These are phyloP conservation scores for Drosophila testacea DNA, from an alignment of 2,888 invertebrate genomes.

Conservation along the genomic window DNA sequence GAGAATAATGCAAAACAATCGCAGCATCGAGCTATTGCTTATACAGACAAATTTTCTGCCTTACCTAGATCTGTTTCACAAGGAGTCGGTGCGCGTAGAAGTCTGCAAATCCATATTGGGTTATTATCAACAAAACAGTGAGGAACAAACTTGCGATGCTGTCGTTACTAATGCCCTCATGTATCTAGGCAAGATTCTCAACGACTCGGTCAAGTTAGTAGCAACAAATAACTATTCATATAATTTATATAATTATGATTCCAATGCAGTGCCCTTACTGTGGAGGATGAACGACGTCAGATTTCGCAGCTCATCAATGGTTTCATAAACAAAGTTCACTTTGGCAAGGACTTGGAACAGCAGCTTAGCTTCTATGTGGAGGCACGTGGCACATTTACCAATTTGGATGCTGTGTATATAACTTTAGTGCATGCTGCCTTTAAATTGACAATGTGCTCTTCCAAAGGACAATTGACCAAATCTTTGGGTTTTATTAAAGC, in stretches of 20 bases:
- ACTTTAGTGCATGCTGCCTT: constrained; percentile 96
- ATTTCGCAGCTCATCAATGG: constrained; percentile 93
- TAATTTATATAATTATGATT: not conserved
- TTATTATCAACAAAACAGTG: constrained; percentile 87
- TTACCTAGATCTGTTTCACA: constrained; percentile 94
- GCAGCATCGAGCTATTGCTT: constrained; percentile 92
- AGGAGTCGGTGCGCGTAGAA: constrained; percentile 92
- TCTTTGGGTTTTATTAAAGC: constrained; percentile 95
- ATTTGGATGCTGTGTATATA: constrained; percentile 94
- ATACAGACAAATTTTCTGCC: constrained; percentile 96
- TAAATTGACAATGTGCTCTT: constrained; percentile 89
- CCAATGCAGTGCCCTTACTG: constrained; percentile 91
- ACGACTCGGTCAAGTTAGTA: constrained; percentile 96
- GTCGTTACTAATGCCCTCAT: constrained; percentile 95
- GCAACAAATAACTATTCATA: not conserved
- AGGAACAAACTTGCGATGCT: constrained; percentile 88
- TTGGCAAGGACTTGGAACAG: constrained; percentile 94
- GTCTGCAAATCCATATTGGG: constrained; percentile 93
- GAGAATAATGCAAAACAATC: constrained; percentile 90
- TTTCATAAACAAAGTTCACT: constrained; percentile 92
- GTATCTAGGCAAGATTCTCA: constrained; percentile 94
- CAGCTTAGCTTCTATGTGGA: constrained; percentile 97
- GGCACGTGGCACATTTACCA: constrained; percentile 94
- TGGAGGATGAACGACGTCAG: constrained; percentile 95
- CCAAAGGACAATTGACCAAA: constrained; percentile 90